These are phyloP conservation scores for Cryptocephalus primarius DNA, from an alignment of 2,888 invertebrate species.

Conservation along the genomic window DNA sequence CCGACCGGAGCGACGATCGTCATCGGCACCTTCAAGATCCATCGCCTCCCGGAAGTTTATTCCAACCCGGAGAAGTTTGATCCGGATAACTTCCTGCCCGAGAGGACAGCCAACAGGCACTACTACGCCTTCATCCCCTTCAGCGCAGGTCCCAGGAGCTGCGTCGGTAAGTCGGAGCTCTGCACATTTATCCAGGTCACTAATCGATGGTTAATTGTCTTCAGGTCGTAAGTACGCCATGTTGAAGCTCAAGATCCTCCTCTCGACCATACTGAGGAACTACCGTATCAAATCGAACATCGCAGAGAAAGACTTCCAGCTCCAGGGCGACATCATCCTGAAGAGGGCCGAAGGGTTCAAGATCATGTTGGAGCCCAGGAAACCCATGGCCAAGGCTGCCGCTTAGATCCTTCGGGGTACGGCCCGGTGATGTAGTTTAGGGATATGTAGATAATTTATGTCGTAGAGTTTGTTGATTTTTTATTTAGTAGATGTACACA, in stretches of 20 bases:
- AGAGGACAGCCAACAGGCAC: slow-evolving; percentile 61
- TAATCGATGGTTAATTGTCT: slow-evolving; percentile 11
- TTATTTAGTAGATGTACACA: too few species aligned
- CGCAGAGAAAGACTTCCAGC: slow-evolving; percentile 53
- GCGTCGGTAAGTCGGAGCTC: slow-evolving; percentile 49
- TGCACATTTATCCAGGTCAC: background rate
- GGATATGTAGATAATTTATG: background rate
- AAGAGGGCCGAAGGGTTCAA: slow-evolving; percentile 65
- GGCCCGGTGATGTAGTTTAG: background rate
- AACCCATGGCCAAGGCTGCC: slow-evolving; percentile 20
- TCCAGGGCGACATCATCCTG: slow-evolving; percentile 63
- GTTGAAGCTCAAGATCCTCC: slow-evolving; percentile 61
- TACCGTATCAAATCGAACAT: slow-evolving; percentile 52
- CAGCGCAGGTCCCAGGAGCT: slow-evolving; percentile 71
- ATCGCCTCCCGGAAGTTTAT: slow-evolving; percentile 54
- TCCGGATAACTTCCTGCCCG: slow-evolving; percentile 71
- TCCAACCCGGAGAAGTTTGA: slow-evolving; percentile 61
- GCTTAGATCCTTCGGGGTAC: background rate
- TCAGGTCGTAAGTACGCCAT: slow-evolving; percentile 69
- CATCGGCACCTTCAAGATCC: slow-evolving; percentile 54
- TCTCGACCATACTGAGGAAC: slow-evolving; percentile 60
- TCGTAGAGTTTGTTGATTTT: too few species aligned
- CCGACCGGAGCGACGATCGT: slow-evolving; percentile 63
- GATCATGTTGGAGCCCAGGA: slow-evolving; percentile 58
- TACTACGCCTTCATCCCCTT: slow-evolving; percentile 73